phyloP scores from a whole-genome alignment of 2,113 vertebrate genomes.

The zebrafish (Danio rerio) region DNA sequence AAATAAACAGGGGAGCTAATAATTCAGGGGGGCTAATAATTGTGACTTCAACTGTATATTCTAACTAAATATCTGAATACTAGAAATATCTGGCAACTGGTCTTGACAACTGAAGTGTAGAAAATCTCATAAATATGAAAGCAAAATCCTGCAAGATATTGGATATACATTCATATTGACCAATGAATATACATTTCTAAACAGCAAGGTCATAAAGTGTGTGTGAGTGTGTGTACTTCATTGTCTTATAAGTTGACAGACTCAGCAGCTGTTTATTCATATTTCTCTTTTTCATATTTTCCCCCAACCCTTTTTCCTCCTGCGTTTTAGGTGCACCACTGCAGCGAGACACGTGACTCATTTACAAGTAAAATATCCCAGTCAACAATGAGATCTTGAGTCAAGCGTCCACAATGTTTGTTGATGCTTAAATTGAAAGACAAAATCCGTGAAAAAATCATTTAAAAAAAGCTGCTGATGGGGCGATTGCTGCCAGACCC shows the following conservation, averaged over 20 bases:
- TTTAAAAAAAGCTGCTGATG: conserved; percentile 6
- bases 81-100: no score
- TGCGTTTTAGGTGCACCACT: not conserved
- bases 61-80: no score
- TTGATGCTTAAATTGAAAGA: conserved; percentile 2
- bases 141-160: not conserved
- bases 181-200: not conserved
- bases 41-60: no score
- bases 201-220: not conserved
- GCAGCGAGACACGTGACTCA: not conserved
- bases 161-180: not conserved
- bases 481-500: not conserved
- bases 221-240: not conserved
- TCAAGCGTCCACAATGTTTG: conserved; percentile 10
- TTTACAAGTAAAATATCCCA: conserved; percentile 27
- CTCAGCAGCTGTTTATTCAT: not conserved
- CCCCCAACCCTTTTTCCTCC: not conserved
- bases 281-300: not conserved
- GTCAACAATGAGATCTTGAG: conserved; percentile 6
- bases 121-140: no score
- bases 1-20: no score
- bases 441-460: not conserved
- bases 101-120: no score
- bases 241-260: not conserved
- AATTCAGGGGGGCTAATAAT: no score